Conservation (phyloP, 1,140 invertebrate species). For the Pantala flavescens region DNA sequence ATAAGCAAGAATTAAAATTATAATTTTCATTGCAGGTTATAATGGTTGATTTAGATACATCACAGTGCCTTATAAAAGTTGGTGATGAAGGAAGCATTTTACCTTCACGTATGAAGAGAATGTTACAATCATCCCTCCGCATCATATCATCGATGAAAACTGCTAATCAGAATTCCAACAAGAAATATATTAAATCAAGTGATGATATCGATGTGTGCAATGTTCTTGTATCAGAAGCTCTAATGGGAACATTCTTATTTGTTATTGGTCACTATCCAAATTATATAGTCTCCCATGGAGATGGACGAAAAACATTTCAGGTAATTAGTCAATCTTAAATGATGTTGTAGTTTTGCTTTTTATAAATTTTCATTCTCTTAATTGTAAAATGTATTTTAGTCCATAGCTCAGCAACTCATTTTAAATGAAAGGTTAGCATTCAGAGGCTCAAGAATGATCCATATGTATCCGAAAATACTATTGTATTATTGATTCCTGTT, state of each 20-base stretch:
- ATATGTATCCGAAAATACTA: too few relatives aligned
- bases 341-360: background rate
- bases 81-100: constrained; percentile 55
- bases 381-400: too few relatives aligned
- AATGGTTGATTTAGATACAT: constrained; percentile 52
- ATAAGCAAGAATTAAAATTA: too few relatives aligned
- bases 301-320: constrained; percentile 42
- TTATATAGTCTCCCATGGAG: constrained; percentile 38
- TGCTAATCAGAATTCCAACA: background rate
- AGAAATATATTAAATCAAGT: constrained; percentile 17
- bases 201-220: constrained; percentile 38
- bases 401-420: too few relatives aligned
- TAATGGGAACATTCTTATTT: constrained; percentile 54
- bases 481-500: too few relatives aligned
- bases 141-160: constrained; percentile 36
- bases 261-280: constrained; percentile 48
- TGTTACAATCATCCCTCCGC: constrained; percentile 48
- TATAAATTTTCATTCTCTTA: constrained; percentile 13
- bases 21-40: constrained; percentile 43
- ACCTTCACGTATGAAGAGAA: constrained; percentile 46
- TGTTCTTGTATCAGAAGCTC: constrained; percentile 53
- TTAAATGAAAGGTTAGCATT: too few relatives aligned
- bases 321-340: constrained; percentile 31
- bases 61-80: constrained; percentile 39
- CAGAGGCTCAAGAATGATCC: too few relatives aligned